These are phyloP conservation scores for Chiloscyllium plagiosum DNA, from an alignment of 2,113 vertebrate species.

Conservation along the genomic window DNA sequence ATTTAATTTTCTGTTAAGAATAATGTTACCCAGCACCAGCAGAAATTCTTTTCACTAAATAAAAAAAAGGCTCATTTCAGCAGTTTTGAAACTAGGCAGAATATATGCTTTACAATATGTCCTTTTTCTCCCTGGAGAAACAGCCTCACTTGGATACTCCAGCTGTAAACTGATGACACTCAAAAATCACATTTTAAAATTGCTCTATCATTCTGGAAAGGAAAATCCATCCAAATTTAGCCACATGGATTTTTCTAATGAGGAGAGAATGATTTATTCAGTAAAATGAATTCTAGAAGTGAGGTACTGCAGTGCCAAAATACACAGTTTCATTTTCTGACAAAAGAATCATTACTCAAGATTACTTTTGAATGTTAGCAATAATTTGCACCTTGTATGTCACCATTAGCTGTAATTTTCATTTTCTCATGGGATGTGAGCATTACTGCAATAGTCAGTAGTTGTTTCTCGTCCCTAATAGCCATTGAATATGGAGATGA, in stretches of 20 bases:
- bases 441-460: neutral
- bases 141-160: neutral
- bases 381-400: neutral
- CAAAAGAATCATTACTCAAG: neutral
- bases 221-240: neutral
- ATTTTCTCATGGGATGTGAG: neutral
- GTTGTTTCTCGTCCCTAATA: neutral
- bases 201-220: constrained; percentile 2
- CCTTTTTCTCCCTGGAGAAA: constrained; percentile 2
- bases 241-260: neutral
- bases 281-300: neutral
- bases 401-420: neutral
- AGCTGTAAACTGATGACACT: neutral
- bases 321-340: neutral
- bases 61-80: neutral
- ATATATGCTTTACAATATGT: neutral
- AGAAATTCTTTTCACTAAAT: neutral
- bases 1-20: neutral
- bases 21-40: neutral
- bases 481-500: neutral
- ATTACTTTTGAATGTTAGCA: neutral
- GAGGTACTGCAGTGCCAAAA: neutral
- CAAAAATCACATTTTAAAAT: neutral
- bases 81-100: constrained; percentile 7
- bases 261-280: neutral